These are phyloP conservation scores for Otocyon megalotis DNA, from an alignment of 2,113 vertebrate species.

Conservation along the genomic window DNA sequence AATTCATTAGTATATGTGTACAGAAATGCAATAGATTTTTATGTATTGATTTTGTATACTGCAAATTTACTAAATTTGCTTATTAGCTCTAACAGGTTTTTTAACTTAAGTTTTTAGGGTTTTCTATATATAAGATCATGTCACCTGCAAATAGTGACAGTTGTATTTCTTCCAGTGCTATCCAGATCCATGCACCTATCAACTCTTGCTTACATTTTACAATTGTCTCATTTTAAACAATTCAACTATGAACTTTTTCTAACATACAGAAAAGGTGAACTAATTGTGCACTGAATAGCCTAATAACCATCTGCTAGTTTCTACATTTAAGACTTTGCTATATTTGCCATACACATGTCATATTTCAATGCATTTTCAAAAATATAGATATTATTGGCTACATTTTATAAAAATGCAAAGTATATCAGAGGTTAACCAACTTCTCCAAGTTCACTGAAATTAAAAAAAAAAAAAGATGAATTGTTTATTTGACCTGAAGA, in stretches of 20 bases:
- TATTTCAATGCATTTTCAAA: not conserved
- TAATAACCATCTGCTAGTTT: not conserved
- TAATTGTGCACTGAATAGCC: not conserved
- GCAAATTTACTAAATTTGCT: not conserved
- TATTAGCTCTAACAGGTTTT: not conserved
- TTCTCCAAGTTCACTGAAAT: not conserved
- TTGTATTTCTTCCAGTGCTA: not conserved
- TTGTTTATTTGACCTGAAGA: not conserved
- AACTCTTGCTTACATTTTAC: not conserved
- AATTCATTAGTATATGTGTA: not conserved
- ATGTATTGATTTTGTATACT: not conserved
- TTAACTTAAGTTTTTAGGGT: not conserved
- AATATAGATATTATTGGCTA: not conserved
- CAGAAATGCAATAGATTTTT: not conserved
- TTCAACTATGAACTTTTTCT: not conserved
- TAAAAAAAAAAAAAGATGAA: not conserved
- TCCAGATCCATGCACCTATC: not conserved
- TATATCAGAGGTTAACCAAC: not conserved
- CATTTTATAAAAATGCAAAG: not conserved
- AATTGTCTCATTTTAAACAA: not conserved
- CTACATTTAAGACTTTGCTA: not conserved
- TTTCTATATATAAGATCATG: not conserved
- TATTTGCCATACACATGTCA: not conserved
- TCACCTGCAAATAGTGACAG: not conserved
- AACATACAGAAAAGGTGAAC: not conserved